These are phyloP conservation scores for Psittacus erithacus DNA, from an alignment of 2,113 vertebrate genomes.

Conservation along the genomic window DNA sequence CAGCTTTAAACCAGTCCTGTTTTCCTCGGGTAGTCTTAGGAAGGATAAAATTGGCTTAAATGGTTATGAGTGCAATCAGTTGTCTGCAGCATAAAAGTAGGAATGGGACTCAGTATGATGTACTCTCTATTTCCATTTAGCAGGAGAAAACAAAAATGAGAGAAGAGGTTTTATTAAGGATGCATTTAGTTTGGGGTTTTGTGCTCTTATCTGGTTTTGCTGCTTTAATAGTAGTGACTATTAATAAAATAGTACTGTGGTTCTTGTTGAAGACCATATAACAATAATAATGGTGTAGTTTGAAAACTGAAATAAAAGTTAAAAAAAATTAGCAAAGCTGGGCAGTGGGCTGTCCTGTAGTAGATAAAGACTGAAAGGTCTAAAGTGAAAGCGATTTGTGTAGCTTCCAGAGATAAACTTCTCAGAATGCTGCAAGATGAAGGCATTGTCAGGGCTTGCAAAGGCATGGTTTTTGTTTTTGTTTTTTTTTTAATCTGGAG, in stretches of 20 bases:
- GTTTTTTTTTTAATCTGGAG: background rate
- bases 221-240: background rate
- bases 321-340: background rate
- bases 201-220: background rate
- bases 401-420: background rate
- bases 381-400: background rate
- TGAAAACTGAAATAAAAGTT: background rate
- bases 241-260: background rate
- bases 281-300: background rate
- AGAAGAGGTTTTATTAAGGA: background rate
- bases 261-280: background rate
- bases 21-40: background rate
- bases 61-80: background rate
- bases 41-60: background rate
- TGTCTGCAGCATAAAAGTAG: background rate
- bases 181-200: background rate
- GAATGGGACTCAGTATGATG: background rate
- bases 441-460: background rate
- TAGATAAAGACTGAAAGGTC: background rate
- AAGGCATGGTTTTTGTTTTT: background rate
- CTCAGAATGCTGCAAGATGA: background rate
- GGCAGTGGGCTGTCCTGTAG: background rate
- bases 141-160: background rate
- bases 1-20: background rate
- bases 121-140: background rate